Base-by-base conservation (phyloP, 2,797 vertebrate genomes). In the Melanotaenia boesemani region DNA sequence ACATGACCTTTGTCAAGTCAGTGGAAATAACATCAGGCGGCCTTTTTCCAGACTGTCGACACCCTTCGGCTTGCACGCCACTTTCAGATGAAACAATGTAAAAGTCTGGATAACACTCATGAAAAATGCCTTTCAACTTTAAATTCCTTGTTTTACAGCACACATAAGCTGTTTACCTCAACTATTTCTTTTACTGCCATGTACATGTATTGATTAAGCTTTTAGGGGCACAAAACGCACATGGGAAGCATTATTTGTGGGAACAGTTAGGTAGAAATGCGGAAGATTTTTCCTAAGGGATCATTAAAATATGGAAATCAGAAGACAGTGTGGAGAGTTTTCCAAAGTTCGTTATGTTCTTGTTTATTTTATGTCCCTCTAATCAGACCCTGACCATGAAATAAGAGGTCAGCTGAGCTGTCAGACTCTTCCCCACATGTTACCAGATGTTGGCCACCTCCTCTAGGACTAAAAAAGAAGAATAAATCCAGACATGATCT, bases 31-130 rank as follows among this genome's bases (percentile, higher is more conserved):
- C 85, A 79, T 71, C 52, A 60, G 57, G 68, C 36, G 6, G 71
- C 16, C 54, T 65, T 20, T 61, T 87, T 77, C 87, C 87, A 88
- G 78, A 85, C 73, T 80, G 88, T 88, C 64, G 70, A 86, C 89
- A 84, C 86, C 87, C 87, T 81, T 70, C 62, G 54, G 65, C 6
- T 88, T 55, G 81, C 89, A 89, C 77, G 84, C 64, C 48, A 83
- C 32, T 55, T 68, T 82, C 70, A 74, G 58, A 84, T 82, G 72
- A 76, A 83, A 81, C 52, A 63, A 86, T 66, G 74, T 44, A 1
- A 54, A 81, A 44, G 13, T 63, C 67, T 75, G 64, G 52, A 59
- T 30, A 56, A 60, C 36, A 41, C 30, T 63, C 70, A 57, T 6
- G 54, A 56, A 56, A 56, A 65, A 72, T 56, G 59, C 59, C 68